A percentile compares a stretch with the other conserved stretches of the same genome.
Conservation (phyloP, 1,140 invertebrate genomes). For the Zophobas morio region DNA sequence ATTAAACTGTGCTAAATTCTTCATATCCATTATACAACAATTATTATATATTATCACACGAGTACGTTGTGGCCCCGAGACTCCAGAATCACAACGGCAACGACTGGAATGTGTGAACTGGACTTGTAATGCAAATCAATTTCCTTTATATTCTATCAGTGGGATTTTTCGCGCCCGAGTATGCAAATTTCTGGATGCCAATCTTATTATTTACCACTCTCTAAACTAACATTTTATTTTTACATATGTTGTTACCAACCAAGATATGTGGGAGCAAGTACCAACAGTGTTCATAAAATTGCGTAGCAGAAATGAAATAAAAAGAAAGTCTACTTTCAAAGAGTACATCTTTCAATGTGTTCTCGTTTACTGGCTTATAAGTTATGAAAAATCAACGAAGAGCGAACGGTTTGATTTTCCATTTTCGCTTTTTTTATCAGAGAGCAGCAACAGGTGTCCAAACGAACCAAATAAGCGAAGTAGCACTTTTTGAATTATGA, state of each 20-base stretch:
- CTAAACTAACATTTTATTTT: background rate
- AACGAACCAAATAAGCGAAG: conserved; percentile 12
- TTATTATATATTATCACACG: background rate
- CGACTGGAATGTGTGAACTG: conserved; percentile 24
- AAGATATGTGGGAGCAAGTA: no score
- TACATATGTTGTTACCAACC: background rate
- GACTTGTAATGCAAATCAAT: conserved; percentile 28
- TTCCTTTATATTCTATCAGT: conserved; percentile 19
- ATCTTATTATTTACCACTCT: background rate
- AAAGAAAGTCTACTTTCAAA: no score
- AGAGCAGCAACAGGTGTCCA: conserved; percentile 8
- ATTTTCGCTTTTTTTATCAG: no score
- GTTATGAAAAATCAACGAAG: no score
- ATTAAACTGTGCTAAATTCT: no score
- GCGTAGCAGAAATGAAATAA: no score
- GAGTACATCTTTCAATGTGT: no score
- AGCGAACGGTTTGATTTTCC: no score
- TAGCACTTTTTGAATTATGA: conserved; percentile 22
- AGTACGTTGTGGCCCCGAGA: conserved; percentile 22
- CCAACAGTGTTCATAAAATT: no score
- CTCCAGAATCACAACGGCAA: background rate
- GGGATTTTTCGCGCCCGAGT: conserved; percentile 5
- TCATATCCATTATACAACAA: no score
- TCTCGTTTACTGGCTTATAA: no score
- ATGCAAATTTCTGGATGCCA: conserved; percentile 5